A percentile compares a stretch with the other conserved stretches of the same genome.
These are phyloP conservation scores for Chymomyza amoena DNA, from an alignment of 2,888 invertebrate species.

Conservation along the genomic window DNA sequence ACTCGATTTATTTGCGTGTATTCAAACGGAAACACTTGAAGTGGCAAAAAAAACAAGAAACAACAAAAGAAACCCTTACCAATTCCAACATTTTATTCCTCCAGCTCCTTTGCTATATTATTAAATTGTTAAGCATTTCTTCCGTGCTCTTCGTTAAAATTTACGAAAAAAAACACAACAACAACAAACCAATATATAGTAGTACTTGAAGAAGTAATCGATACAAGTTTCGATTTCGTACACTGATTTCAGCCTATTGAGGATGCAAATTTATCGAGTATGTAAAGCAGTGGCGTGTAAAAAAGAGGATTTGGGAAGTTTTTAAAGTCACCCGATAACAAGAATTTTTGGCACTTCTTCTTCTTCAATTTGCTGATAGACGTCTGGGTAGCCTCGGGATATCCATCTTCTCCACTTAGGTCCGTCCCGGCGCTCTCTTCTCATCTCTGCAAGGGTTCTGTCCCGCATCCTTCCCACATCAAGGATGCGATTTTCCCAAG, in stretches of 20 bases:
- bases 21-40: constrained; percentile 75
- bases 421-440: too few species aligned
- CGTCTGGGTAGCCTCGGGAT: too few species aligned
- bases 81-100: neutral
- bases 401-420: too few species aligned
- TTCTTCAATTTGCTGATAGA: too few species aligned
- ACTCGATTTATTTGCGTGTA: constrained; percentile 73
- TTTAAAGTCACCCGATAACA: too few species aligned
- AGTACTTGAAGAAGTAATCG: neutral
- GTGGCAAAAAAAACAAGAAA: constrained; percentile 29
- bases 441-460: too few species aligned
- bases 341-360: too few species aligned
- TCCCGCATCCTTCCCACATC: too few species aligned
- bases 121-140: neutral
- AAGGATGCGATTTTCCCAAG: too few species aligned
- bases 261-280: constrained; percentile 62
- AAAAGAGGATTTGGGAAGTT: too few species aligned
- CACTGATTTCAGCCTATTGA: constrained; percentile 42
- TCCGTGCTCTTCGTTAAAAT: neutral
- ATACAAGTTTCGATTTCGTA: neutral
- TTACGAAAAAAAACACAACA: neutral
- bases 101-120: neutral
- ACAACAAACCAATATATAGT: too few species aligned
- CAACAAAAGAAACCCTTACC: neutral
- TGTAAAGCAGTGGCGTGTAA: constrained; percentile 18